These are phyloP conservation scores for Muscicapa comitata DNA, from an alignment of 2,797 vertebrate species.

Conservation along the genomic window DNA sequence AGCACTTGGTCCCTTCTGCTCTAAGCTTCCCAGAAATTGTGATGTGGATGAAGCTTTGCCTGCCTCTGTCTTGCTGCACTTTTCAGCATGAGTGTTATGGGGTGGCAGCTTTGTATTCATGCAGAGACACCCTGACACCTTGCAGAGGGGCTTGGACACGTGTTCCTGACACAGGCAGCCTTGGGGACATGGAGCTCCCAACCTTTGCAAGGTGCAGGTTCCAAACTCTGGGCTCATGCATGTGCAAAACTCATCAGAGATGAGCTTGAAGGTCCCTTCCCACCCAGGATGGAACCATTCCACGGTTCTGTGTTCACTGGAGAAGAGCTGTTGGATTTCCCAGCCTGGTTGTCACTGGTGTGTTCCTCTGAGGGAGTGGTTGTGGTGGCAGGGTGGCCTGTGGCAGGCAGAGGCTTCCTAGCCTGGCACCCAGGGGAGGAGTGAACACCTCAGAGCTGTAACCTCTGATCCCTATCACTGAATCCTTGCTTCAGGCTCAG, in stretches of 20 bases:
- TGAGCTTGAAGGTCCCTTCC: not conserved
- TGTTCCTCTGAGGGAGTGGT: not conserved
- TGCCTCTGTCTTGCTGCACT: not conserved
- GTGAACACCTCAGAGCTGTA: not conserved
- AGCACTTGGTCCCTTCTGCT: not conserved
- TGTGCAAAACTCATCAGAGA: not conserved
- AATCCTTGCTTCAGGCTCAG: not conserved
- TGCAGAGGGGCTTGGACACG: rapidly evolving
- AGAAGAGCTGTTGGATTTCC: not conserved
- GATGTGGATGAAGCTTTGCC: not conserved
- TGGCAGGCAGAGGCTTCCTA: not conserved
- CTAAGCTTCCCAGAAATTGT: not conserved
- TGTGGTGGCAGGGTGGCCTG: not conserved
- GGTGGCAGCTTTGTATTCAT: rapidly evolving
- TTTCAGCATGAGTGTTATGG: rapidly evolving
- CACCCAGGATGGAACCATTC: not conserved
- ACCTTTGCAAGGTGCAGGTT: not conserved
- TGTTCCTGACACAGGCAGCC: not conserved
- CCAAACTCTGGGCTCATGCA: rapidly evolving
- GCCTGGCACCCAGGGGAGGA: not conserved
- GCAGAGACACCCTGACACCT: not conserved
- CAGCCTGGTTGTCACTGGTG: not conserved
- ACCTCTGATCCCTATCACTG: not conserved
- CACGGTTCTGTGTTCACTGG: rapidly evolving
- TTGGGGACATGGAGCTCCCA: not conserved